Conservation (phyloP, 2,113 vertebrate genomes). For the Antechinus stuartii region DNA sequence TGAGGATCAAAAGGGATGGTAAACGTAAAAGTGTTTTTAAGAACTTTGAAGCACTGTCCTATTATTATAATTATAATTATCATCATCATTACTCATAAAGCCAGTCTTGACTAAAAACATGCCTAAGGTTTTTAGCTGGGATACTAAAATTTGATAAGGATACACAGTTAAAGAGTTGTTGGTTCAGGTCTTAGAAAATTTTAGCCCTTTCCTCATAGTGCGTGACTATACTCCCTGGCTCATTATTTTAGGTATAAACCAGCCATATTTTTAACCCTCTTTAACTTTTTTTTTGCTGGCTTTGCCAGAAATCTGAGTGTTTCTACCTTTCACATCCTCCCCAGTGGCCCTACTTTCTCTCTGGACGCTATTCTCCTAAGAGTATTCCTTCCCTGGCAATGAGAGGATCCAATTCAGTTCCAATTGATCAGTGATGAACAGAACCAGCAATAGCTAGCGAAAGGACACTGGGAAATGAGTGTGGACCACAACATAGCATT, state of each 20-base stretch:
- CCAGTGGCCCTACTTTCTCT: background rate
- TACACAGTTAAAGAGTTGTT: background rate
- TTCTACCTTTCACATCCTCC: background rate
- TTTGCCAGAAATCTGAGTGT: background rate
- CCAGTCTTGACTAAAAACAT: background rate
- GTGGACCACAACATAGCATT: too few relatives aligned
- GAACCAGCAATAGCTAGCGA: too few relatives aligned
- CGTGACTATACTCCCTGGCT: background rate
- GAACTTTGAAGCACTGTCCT: background rate
- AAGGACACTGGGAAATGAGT: too few relatives aligned
- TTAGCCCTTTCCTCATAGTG: background rate
- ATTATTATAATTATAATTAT: constrained; percentile 4
- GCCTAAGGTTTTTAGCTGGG: background rate
- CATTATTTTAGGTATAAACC: background rate
- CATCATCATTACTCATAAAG: background rate
- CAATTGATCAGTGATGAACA: too few relatives aligned
- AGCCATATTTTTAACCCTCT: background rate
- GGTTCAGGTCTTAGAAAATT: background rate
- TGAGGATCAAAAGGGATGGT: background rate
- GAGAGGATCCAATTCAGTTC: too few relatives aligned
- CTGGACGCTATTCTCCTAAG: too few relatives aligned
- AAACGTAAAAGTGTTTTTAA: background rate
- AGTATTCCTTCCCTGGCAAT: too few relatives aligned
- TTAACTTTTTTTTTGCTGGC: background rate
- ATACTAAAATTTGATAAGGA: constrained; percentile 5